Evolutionary conservation across 2,888 invertebrate genomes (phyloP).

Genomic region (Actias luna): DNA sequence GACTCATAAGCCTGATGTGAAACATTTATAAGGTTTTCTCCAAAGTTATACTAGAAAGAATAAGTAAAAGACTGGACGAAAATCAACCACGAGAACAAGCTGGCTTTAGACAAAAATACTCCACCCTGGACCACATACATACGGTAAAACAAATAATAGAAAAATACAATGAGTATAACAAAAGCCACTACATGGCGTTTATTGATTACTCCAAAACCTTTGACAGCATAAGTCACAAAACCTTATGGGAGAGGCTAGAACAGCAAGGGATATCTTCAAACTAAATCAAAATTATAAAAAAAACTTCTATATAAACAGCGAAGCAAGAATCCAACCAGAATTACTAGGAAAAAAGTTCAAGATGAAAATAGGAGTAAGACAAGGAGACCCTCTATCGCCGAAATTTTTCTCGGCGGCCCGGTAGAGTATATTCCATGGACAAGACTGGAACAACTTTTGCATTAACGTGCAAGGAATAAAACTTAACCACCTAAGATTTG

Average conservation of each 20-base stretch:
- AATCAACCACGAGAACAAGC: background rate
- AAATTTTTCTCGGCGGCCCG: background rate
- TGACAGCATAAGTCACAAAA: background rate
- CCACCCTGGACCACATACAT: background rate
- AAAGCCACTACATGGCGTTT: background rate
- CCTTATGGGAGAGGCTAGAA: background rate
- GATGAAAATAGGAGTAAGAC: background rate
- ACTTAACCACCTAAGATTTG: background rate
- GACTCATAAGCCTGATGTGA: constrained; percentile 14
- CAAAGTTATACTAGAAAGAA: background rate
- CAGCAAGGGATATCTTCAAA: background rate
- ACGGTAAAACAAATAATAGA: background rate
- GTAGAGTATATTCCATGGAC: background rate
- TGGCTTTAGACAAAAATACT: background rate
- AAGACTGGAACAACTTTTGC: background rate
- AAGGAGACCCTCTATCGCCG: background rate
- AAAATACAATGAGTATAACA: constrained; percentile 8
- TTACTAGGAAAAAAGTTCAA: too few species aligned
- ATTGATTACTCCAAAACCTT: background rate
- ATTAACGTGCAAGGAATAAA: background rate
- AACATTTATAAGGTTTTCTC: too few species aligned
- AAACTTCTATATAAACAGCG: too few species aligned
- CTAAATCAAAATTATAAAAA: background rate
- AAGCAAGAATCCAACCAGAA: too few species aligned
- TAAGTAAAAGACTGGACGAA: background rate